Conservation (phyloP, 2,797 vertebrate species). For the Thamnophis elegans region DNA sequence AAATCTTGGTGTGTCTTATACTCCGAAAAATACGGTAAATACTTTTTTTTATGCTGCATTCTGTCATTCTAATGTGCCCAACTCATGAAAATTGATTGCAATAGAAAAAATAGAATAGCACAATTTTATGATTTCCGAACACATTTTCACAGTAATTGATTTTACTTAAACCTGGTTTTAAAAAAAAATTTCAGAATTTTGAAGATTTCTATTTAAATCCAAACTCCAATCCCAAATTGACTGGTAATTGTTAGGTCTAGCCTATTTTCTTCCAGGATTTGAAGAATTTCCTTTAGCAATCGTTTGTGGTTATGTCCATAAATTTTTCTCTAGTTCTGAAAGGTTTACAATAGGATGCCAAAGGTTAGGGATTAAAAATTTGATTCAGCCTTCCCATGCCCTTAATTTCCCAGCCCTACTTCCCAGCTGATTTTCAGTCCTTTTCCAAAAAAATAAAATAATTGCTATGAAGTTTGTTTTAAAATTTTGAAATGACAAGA, state of each 20-base stretch:
- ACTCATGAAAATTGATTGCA: background rate
- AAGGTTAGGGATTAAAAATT: background rate
- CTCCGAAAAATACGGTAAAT: background rate
- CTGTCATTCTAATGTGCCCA: background rate
- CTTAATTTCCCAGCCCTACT: background rate
- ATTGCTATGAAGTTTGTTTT: background rate
- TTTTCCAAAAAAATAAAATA: background rate
- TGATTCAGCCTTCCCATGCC: background rate
- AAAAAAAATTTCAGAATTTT: background rate
- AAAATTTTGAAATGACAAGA: background rate
- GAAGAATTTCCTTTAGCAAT: background rate
- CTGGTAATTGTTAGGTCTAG: background rate
- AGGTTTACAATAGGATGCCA: background rate
- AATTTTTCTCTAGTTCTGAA: background rate
- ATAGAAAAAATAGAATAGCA: background rate
- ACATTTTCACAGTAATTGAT: background rate
- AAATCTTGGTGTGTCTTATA: too few relatives aligned
- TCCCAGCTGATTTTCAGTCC: background rate
- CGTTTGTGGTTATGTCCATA: background rate
- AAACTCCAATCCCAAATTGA: background rate
- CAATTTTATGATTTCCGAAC: background rate
- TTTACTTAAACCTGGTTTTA: background rate
- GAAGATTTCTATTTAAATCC: background rate
- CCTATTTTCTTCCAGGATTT: background rate
- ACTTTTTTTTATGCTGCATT: background rate